A percentile compares a stretch with the other conserved stretches of the same genome.
Evolutionary conservation across 2,113 vertebrate species (phyloP).

Genomic region (Eptesicus fuscus): DNA sequence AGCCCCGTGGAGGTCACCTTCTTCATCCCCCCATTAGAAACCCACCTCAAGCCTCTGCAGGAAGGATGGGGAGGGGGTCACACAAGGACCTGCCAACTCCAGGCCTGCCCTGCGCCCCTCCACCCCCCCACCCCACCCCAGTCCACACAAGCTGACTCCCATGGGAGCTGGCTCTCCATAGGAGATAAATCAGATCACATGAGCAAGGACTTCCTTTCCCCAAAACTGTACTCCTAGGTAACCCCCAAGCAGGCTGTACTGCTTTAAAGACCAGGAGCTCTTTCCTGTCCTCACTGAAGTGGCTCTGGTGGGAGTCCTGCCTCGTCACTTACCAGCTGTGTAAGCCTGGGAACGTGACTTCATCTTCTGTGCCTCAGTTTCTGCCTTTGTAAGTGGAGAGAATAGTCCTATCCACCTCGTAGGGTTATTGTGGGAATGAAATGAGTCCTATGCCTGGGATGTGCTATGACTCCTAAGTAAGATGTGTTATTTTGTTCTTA

Average conservation of each 20-base stretch:
- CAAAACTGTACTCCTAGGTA: background rate
- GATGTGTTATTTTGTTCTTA: background rate
- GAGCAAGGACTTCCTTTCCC: background rate
- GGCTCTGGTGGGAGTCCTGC: background rate
- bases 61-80: background rate
- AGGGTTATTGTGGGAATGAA: background rate
- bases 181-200: background rate
- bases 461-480: background rate
- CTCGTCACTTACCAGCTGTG: background rate
- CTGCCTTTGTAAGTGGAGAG: background rate
- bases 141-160: background rate
- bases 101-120: background rate
- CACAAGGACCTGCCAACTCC: background rate
- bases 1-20: background rate
- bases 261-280: background rate
- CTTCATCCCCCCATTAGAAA: background rate
- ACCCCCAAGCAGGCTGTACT: background rate
- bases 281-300: background rate
- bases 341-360: background rate
- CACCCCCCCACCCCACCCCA: too few species aligned
- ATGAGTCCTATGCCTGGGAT: background rate
- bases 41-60: background rate
- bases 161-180: background rate
- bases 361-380: background rate
- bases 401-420: background rate